A percentile compares a stretch with the other conserved stretches of the same genome.
Conservation (phyloP, 2,797 vertebrate species). For the Crypturellus tataupa region DNA sequence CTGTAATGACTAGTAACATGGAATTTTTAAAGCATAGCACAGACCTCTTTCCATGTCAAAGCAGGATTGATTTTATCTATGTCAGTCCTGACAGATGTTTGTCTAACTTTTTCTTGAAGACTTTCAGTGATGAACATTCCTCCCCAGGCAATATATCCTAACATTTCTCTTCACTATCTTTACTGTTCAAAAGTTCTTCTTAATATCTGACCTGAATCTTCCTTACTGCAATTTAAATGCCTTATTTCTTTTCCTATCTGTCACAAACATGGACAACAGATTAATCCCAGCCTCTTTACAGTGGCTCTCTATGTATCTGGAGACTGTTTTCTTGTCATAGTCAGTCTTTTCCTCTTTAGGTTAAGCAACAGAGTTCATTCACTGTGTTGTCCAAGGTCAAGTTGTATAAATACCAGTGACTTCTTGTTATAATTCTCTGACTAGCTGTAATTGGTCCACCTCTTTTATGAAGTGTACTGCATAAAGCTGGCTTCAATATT, state of each 20-base stretch:
- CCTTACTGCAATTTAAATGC: slow-evolving; percentile 12
- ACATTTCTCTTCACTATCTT: not conserved
- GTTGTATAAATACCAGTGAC: slow-evolving; percentile 50
- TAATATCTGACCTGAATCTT: slow-evolving; percentile 23
- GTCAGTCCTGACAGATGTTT: slow-evolving; percentile 48
- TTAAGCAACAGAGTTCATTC: slow-evolving; percentile 13
- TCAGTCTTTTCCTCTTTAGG: slow-evolving; percentile 8
- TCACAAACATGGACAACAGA: slow-evolving; percentile 15
- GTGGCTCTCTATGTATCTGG: slow-evolving; percentile 5
- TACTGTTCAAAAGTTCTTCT: slow-evolving; percentile 6
- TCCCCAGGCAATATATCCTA: slow-evolving; percentile 12
- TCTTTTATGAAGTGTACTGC: not conserved
- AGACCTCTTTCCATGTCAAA: slow-evolving; percentile 45
- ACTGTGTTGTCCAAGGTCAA: not conserved
- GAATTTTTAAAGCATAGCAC: slow-evolving; percentile 22
- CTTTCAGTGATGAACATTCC: slow-evolving; percentile 23
- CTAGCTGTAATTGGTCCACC: slow-evolving; percentile 21
- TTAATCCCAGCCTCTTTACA: not conserved
- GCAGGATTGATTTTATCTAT: slow-evolving; percentile 23
- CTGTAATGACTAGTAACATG: slow-evolving; percentile 33
- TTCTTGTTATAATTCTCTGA: slow-evolving; percentile 13
- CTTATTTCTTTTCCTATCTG: slow-evolving; percentile 28
- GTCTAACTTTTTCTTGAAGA: slow-evolving; percentile 53
- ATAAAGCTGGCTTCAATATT: slow-evolving; percentile 18
- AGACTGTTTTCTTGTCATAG: slow-evolving; percentile 58